Evolutionary conservation across 2,888 invertebrate species (phyloP), one percentile per base, ranked within the genome.

Genomic region (Eupithecia vulgata): DNA sequence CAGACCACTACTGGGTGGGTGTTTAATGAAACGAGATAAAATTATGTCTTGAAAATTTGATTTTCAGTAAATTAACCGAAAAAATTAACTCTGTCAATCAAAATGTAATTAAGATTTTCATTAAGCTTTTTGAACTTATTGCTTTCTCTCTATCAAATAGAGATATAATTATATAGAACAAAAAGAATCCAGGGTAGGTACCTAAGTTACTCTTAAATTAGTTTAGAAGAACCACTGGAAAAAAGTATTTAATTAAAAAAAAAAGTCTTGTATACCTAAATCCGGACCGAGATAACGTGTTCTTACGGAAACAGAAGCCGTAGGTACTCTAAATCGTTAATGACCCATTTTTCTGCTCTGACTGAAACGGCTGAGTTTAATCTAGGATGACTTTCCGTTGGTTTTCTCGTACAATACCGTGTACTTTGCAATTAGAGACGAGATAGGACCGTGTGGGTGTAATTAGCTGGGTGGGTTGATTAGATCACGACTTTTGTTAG

Each of bases 361-460:
- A 25, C 12, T 25, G 13, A 21, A 57, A 57, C 57, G 25, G 25
- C 52, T 5, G 12, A 57, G 52, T 13, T 25, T 57, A 57, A 71
- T 71, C 70, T 65, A 64, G 68, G 34, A 17, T 37, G 25, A 25
- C 57, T 66, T 71, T 15, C 37, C 37, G 65, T 68, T 74, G 48
- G 68, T 68, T 71, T 68, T 45, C 64, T 30, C 65, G 68, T 25
- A 57, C 57, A 57, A 57, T 71, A 45, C 35, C 37, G 48, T 70
- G 73, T 70, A 35, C 67, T 68, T 68, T 71, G 57, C 71, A 71
- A 71, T 74, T 74, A 74, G 37, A 12, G 37, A 57, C 57, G 57
- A 13, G 57, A 25, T 13, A 21, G 40, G 25, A 37, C 15, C 34
- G 61, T 17, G 40, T 59, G 40, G 59, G 7, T 34, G 30, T 30